A percentile compares a stretch with the other conserved stretches of the same genome.
Evolutionary conservation across 2,888 invertebrate genomes (phyloP).

Genomic region (Hydriomena furcata): DNA sequence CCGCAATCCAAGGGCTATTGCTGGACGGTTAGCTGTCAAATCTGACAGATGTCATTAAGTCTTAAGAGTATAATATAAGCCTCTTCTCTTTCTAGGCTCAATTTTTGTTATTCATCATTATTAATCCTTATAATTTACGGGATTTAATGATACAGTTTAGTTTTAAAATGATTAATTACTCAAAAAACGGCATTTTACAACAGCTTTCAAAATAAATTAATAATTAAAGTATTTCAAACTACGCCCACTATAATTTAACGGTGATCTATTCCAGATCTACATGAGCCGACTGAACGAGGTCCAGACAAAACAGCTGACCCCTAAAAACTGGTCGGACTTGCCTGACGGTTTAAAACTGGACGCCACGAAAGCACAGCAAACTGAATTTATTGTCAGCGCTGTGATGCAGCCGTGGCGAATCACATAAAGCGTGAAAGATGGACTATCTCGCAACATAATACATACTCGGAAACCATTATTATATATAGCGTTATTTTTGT

Average conservation of each 20-base stretch:
- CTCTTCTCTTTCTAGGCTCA: too few species aligned
- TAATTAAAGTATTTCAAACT: too few species aligned
- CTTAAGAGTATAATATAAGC: too few species aligned
- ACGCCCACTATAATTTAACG: not conserved
- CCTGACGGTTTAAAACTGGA: not conserved
- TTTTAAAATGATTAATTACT: too few species aligned
- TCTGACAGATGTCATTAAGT: not conserved
- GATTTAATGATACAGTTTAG: too few species aligned
- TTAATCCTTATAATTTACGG: too few species aligned
- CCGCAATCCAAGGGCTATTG: too few species aligned
- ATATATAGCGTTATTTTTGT: not conserved
- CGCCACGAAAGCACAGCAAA: not conserved
- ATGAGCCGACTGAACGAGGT: constrained; percentile 5
- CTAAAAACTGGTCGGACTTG: constrained; percentile 3
- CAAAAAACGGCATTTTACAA: too few species aligned
- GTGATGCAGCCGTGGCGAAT: not conserved
- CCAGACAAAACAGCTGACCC: not conserved
- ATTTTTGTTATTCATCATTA: too few species aligned
- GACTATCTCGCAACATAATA: constrained; percentile 3
- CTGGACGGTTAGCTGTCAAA: not conserved
- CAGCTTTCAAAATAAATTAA: too few species aligned
- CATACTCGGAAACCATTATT: not conserved
- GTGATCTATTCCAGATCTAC: constrained; percentile 6
- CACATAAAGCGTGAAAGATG: not conserved
- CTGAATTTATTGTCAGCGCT: constrained; percentile 4